Evolutionary conservation across 1,140 invertebrate genomes (phyloP).

Genomic region (Oedothorax gibbosus): DNA sequence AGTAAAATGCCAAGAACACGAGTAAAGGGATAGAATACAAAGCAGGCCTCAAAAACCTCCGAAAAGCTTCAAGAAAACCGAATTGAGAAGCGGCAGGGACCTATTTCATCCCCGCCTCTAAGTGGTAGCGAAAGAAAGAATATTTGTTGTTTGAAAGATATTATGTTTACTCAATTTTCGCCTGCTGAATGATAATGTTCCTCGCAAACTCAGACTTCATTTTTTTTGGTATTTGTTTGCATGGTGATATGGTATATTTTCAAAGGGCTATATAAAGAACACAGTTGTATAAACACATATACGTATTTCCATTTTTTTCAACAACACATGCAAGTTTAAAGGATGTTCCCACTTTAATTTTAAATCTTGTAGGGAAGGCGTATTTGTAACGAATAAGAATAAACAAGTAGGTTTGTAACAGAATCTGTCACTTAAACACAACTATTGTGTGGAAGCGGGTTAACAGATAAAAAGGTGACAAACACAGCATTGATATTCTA

Average conservation of each 20-base stretch:
- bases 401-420: too few relatives aligned
- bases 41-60: background rate
- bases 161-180: constrained; percentile 56
- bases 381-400: too few relatives aligned
- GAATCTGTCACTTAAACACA: too few relatives aligned
- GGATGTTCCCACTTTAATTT: too few relatives aligned
- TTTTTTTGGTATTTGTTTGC: background rate
- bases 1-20: constrained; percentile 45
- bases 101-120: background rate
- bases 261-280: background rate
- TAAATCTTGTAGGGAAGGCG: too few relatives aligned
- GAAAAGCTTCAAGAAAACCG: too few relatives aligned
- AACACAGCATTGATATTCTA: too few relatives aligned
- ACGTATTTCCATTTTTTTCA: too few relatives aligned
- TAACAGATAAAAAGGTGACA: too few relatives aligned
- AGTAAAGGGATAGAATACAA: constrained; percentile 27
- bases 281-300: background rate
- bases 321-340: too few relatives aligned
- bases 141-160: constrained; percentile 39
- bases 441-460: too few relatives aligned
- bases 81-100: too few relatives aligned
- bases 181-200: constrained; percentile 39
- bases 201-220: background rate
- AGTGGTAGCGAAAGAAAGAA: constrained; percentile 23
- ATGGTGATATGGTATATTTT: background rate